These are phyloP conservation scores for Helogale parvula DNA, from an alignment of 2,113 vertebrate species.

Conservation along the genomic window DNA sequence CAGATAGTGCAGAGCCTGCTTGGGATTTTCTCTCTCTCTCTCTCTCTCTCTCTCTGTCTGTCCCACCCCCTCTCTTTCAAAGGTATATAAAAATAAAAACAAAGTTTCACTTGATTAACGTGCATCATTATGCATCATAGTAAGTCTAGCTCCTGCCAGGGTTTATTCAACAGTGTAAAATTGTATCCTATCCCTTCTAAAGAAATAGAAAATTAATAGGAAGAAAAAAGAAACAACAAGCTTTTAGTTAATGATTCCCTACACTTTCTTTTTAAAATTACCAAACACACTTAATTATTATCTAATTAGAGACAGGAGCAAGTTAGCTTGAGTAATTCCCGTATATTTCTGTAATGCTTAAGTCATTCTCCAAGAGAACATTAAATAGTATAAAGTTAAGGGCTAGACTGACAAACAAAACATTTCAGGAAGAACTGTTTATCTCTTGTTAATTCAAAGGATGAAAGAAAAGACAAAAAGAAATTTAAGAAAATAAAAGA, in stretches of 20 bases:
- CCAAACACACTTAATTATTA: neutral
- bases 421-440: neutral
- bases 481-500: neutral
- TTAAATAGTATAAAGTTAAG: neutral
- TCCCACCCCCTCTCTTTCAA: too few species aligned
- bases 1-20: too few species aligned
- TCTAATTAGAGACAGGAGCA: neutral
- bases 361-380: neutral
- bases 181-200: neutral
- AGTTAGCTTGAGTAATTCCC: neutral
- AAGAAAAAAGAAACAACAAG: neutral
- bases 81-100: too few species aligned
- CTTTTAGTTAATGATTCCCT: neutral
- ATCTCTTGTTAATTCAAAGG: neutral
- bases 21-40: too few species aligned
- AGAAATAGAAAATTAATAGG: neutral
- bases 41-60: too few species aligned
- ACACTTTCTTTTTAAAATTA: slow-evolving; percentile 2
- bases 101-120: neutral
- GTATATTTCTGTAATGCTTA: neutral
- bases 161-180: neutral
- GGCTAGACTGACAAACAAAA: neutral
- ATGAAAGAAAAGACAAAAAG: neutral
- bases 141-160: neutral
- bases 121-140: neutral